phyloP scores from a whole-genome alignment of 2,797 vertebrate genomes.

The Acanthornis magna region DNA sequence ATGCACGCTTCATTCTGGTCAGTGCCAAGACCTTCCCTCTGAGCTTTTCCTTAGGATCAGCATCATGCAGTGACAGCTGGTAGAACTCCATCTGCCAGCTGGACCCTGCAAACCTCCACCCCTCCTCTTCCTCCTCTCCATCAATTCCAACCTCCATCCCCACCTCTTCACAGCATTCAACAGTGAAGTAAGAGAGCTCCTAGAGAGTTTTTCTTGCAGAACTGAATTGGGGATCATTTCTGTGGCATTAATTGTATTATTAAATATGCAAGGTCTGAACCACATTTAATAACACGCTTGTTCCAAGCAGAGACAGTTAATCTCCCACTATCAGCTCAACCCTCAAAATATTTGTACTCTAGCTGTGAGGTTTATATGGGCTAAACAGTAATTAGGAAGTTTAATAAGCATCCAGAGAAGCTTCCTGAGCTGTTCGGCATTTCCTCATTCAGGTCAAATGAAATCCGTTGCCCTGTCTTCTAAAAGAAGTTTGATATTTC shows the following conservation, averaged over 20 bases:
- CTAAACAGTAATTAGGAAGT: neutral
- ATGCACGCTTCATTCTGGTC: accelerated
- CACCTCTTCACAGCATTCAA: neutral
- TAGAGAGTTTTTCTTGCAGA: neutral
- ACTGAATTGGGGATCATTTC: neutral
- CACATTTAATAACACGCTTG: neutral
- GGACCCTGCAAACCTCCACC: neutral
- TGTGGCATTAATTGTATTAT: neutral
- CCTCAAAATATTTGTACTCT: neutral
- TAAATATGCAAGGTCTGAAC: neutral
- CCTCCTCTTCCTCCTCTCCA: neutral
- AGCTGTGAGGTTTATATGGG: neutral
- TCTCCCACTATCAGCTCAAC: neutral
- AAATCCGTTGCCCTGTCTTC: neutral
- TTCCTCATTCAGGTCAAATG: neutral
- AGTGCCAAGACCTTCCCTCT: neutral
- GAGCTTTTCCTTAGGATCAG: neutral
- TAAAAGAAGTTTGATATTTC: neutral
- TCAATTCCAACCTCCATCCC: neutral
- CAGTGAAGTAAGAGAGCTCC: neutral
- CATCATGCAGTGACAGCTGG: neutral
- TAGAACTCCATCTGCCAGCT: neutral
- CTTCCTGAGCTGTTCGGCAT: neutral
- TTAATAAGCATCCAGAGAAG: neutral
- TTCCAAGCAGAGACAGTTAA: neutral